Evolutionary conservation across 2,113 vertebrate species (phyloP), one percentile per base, ranked within the genome.

Genomic region (Corythornis vintsioides): DNA sequence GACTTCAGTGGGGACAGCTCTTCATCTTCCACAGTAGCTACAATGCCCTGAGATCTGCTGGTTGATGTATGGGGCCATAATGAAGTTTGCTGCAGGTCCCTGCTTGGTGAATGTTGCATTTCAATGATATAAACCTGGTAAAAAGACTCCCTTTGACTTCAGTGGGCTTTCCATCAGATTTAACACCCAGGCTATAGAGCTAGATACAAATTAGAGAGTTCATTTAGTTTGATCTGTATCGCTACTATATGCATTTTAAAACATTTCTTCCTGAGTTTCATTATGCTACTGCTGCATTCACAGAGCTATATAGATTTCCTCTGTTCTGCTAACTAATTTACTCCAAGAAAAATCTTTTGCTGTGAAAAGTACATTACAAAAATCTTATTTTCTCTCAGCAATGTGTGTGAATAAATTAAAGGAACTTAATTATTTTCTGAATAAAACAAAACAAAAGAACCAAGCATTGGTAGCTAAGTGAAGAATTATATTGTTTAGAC

Each of bases 371-470:
- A 67, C 83, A 87, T 94, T 94, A 89, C 63, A 47, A 79, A 96
- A 93, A 83, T 87, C 86, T 90, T 92, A 86, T 95, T 96, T 95
- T 94, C 94, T 94, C 59, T 75, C 61, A 95, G 89, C 60, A 78
- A 71, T 56, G 42, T 77, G 67, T 84, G 78, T 92, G 91, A 92
- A 93, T 94, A 88, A 91, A 96, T 92, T 92, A 92, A 93, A 94
- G 33, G 60, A 89, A 93, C 83, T 69, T 94, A 95, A 96, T 95
- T 95, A 96, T 94, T 96, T 95, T 88, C 92, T 82, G 88, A 94
- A 86, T 91, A 89, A 87, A 92, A 80, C 19, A 70, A 89, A 93
- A 94, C 76, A 95, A 87, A 95, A 89, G 82, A 69, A 93, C 91
- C 72, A 74, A 93, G 48, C 53, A 40, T 75, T 89, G n/a, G 79